Evolutionary conservation across 37 sponge, comb jelly and placozoan species (phyloP), one percentile per base, ranked within the genome.

Genomic region (Eunapius fragilis): DNA sequence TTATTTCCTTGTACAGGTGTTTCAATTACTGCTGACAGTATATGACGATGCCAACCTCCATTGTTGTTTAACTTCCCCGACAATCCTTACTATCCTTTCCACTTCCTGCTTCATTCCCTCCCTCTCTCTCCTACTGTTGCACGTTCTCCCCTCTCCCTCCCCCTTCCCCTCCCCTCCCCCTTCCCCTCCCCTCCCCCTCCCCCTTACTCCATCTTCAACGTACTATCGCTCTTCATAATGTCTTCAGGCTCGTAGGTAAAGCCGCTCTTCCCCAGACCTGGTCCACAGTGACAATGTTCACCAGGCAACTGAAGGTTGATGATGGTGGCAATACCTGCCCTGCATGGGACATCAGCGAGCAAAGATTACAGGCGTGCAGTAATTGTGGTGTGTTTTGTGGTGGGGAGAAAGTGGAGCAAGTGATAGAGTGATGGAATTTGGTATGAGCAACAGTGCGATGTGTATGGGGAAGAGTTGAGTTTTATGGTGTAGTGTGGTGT

Each of bases 231-330:
- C 31, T 78, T 84, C 99, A 98, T 98, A 45, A 98, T 69, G 67
- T 92, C 87, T 69, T 96, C 94, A 3, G 99, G 97, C 24, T 85
- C 70, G 79, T 98, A 98, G 32, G 94, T 92, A 47, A 98, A 96
- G 3, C 99, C 97, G 80, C 90, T 91, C 25, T 30, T 47, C 73
- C 95, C 94, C 77, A 96, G 76, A 2, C 91, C 87, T 10, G 90
- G 92, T 41, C 99, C 99, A 90, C 99, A 98, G 80, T 91, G 84
- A 25, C 89, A 71, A 83, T 98, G 99, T 45, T 98, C 99, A 17
- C 95, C 93, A 0, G 88, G 75, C 72, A 86, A 85, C 87, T 98
- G 99, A 26, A 98, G 92, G 85, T 96, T 97, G 70, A 98, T 75
- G 69, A 98, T 79, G n/a, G 96, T 84, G 19, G 41, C 26, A 32